Evolutionary conservation across 1,140 invertebrate genomes (phyloP), one percentile per base, ranked within the genome.

Genomic region (Drosophila nigrodunni): DNA sequence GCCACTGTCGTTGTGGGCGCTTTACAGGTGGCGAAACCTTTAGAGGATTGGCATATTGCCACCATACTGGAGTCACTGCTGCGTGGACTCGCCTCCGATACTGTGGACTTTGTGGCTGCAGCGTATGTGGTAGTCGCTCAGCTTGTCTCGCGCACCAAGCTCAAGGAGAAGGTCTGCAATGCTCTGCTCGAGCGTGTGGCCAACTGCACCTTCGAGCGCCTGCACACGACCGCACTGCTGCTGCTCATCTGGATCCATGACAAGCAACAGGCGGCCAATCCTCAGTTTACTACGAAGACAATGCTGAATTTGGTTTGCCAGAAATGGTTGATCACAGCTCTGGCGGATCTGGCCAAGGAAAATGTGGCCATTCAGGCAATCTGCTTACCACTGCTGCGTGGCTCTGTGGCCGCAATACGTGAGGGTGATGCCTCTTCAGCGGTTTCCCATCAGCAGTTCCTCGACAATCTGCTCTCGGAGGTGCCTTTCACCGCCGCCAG

Each of bases 51-150:
- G 49, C 94, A 97, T 60, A 91, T 98, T 1, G 94, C 94, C 64
- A 93, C 95, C 15, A 93, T 98, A 4, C 82, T 98, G 13, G 95
- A 96, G 30, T 94, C 95, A 3, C 75, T 98, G 15, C 86, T 95
- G 0, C 94, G 94, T 69, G 96, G 96, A 2, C 91, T 98, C 10
- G 94, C 93, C 46, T 96, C 96, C 9, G 75, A 94, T 1, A 92
- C 95, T 1, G 64, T 93, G 0, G 96, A 97, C 92, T 97, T 96
- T 89, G 94, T 94, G 79, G 94, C 96, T 8, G 94, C 96, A 1
- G 93, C 94, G 4, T 97, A 96, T 90, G 95, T 98, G 91, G 95
- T 98, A 34, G 80, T 95, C 0, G 95, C 95, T 1, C 95, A 95
- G 90, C 86, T 98, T 10, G 93, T 95, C 0, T 93, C 94, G 0